Base-by-base conservation (phyloP, 2,113 vertebrate species). In the Trematomus loennbergii region DNA sequence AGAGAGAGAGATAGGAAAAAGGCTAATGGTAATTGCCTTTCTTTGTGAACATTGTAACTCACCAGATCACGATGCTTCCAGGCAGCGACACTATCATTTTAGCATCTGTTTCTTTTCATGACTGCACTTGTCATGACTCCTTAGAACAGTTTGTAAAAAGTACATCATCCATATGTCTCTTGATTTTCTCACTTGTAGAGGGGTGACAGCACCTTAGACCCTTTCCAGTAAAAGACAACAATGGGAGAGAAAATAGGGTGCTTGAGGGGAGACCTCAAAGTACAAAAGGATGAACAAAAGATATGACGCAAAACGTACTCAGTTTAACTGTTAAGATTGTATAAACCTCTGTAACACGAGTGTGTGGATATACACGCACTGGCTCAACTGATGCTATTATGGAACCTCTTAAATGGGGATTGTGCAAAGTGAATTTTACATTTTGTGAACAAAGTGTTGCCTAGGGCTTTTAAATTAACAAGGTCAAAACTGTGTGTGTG, bases 41-140 rank as follows among this genome's bases (percentile, higher is more conserved):
- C 33, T 79, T 55, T 46, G 52, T 75, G 49, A 48, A 40, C 9
- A 17, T 69, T 36, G 18, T 75, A 65, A 88, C 84, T 75, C 20
- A 29, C 12, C 62, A 67, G 61, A 60, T 72, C 73, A 54, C 16
- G 2, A 40, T 12, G 25, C 65, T 84, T 57, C 29, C 48, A 72
- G 53, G 58, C 59, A 63, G 22, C 16, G n/a, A n/a, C 3, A 60
- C 16, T 46, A 64, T 12, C 3, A 12, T 9, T 11, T 20, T 22
- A 74, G 12, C n/a, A 33, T 1, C 36, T 8, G 68, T 52, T 36
- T 66, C 59, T 15, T 71, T 74, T 48, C 54, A 68, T 60, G 49
- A 50, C 36, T 45, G 12, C 12, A 11, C 11, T 43, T 12, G 4
- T 87, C 12, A 18, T 61, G 33, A 63, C 53, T 50, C 7, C 12